A percentile compares a stretch with the other conserved stretches of the same genome.
These are phyloP conservation scores for human (Homo sapiens) DNA, from an alignment of 2,113 vertebrate species.

Conservation along the genomic window GRCh38 chr12:130830501-130831000, in stretches of 20 bases:
- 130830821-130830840: fast-evolving
- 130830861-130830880: not conserved
- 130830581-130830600: not conserved
- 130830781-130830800: not conserved
- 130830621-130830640: not conserved
- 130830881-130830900: not conserved
- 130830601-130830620: not conserved
- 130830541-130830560: fast-evolving
- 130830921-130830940: not conserved
- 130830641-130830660: not conserved
- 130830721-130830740: not conserved
- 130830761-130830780: too few species aligned
- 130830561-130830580: not conserved
- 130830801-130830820: fast-evolving
- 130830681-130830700: not conserved
- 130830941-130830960: not conserved
- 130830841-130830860: not conserved
- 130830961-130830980: not conserved
- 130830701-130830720: not conserved
- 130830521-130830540: not conserved
- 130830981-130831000: not conserved
- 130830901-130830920: not conserved
- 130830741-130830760: not conserved
- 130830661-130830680: not conserved
- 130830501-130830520: not conserved